Evolutionary conservation across 2,113 vertebrate genomes (phyloP), one percentile per base, ranked within the genome.

Genomic region (Malurus elegans): DNA sequence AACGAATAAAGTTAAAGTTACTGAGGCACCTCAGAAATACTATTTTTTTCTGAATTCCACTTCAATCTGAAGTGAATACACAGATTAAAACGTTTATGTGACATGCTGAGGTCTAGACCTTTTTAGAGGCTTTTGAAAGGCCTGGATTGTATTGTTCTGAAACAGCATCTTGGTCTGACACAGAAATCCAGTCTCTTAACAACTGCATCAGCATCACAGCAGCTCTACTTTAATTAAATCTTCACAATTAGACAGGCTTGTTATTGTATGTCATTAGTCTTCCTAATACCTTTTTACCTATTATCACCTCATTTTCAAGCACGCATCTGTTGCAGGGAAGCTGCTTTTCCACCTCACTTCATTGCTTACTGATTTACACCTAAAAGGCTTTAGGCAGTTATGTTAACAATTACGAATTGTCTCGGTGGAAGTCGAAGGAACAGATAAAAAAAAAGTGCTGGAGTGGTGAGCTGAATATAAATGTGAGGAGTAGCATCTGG

Each of bases 271-370:
- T 92, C 97, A 96, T 97, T 97, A 97, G 94, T 93, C 86, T 97
- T 81, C 92, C 93, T 95, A 96, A 95, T 88, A 83, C 85, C 56
- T 17, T 82, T 95, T 93, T 82, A 80, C 53, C 60, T 88, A 82
- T 97, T 96, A 92, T 94, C 97, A 93, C 97, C 97, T 98, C 92
- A 85, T 97, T 97, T 97, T 92, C 96, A 86, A 94, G 92, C 72
- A 67, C 4, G 8, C 82, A 70, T 92, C 97, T 97, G 96, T 86
- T 92, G 87, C 84, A 88, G 79, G 65, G 28, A 76, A 97, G 93
- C 86, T 70, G 75, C 86, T 91, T 93, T 87, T 88, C 88, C 50
- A 50, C 62, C 71, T 95, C 95, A 66, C 89, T 95, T 95, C 76
- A 45, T 82, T 95, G 90, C 73, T 94, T 94, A 73, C 78, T 84